Evolutionary conservation across 2,113 vertebrate genomes (phyloP).

Genomic region (Carassius auratus): DNA sequence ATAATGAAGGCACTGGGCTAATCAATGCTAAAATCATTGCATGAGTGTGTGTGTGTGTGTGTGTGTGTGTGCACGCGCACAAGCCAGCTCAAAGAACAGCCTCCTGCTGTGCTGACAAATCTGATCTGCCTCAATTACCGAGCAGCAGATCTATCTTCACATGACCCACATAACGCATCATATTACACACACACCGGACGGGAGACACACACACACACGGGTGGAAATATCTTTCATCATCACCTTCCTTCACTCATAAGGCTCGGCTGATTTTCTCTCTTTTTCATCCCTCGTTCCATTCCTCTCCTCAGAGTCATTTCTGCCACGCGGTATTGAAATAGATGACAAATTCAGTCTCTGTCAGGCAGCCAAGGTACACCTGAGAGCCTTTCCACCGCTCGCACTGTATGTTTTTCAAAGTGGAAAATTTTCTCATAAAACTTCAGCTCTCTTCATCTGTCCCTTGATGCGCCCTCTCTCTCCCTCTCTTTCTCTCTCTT

Average conservation of each 20-base stretch:
- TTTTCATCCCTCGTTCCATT: constrained; percentile 1
- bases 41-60: not conserved
- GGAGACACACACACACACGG: not conserved
- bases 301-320: constrained; percentile 27
- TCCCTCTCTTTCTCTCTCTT: constrained; percentile 5
- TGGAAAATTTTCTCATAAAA: constrained; percentile 41
- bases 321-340: constrained; percentile 6
- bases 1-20: not conserved
- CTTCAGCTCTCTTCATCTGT: constrained; percentile 26
- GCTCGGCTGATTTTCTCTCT: not conserved
- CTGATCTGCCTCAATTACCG: constrained; percentile 46
- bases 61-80: not conserved
- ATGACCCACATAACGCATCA: constrained; percentile 42
- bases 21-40: constrained; percentile 10
- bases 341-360: constrained; percentile 41
- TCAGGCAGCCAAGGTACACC: constrained; percentile 16
- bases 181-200: not conserved
- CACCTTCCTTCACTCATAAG: constrained; percentile 11
- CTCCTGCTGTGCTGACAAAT: constrained; percentile 39
- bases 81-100: constrained; percentile 13
- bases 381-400: constrained; percentile 9
- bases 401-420: constrained; percentile 39
- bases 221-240: constrained; percentile 12
- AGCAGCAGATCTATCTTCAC: constrained; percentile 37
- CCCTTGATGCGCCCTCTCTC: constrained; percentile 1